Evolutionary conservation across 2,113 vertebrate genomes (phyloP).

Genomic region (Nibea coibor): DNA sequence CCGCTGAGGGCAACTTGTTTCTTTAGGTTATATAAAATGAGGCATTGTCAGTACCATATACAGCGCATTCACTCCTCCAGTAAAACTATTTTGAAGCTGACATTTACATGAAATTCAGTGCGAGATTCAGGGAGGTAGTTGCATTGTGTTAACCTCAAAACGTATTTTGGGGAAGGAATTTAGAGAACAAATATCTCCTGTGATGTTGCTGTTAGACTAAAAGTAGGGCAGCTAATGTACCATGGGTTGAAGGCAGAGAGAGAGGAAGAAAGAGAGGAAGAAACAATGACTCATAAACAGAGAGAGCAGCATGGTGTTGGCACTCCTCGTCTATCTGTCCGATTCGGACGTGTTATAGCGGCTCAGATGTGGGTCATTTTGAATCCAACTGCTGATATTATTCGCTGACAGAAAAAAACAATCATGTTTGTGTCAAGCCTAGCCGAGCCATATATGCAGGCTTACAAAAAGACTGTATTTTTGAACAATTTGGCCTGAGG

Average conservation of each 20-base stretch:
- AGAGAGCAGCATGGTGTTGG: constrained; percentile 34
- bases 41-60: too few species aligned
- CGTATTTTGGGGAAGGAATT: constrained; percentile 43
- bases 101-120: not conserved
- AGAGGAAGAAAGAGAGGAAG: constrained; percentile 34
- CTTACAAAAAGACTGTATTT: not conserved
- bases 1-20: too few species aligned
- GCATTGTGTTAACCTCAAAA: constrained; percentile 21
- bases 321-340: constrained; percentile 17
- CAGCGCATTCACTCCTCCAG: not conserved
- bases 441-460: not conserved
- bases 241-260: constrained; percentile 46
- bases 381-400: constrained; percentile 21
- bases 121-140: not conserved
- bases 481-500: not conserved
- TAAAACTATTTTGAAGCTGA: not conserved
- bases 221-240: constrained; percentile 70
- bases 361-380: constrained; percentile 58
- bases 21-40: too few species aligned
- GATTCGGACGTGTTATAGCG: constrained; percentile 23
- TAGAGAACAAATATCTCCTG: constrained; percentile 46
- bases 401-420: constrained; percentile 12
- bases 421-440: not conserved
- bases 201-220: constrained; percentile 56
- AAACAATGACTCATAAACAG: constrained; percentile 27